Evolutionary conservation across 2,888 invertebrate species (phyloP).

Genomic region (Melinopterus prodromus): DNA sequence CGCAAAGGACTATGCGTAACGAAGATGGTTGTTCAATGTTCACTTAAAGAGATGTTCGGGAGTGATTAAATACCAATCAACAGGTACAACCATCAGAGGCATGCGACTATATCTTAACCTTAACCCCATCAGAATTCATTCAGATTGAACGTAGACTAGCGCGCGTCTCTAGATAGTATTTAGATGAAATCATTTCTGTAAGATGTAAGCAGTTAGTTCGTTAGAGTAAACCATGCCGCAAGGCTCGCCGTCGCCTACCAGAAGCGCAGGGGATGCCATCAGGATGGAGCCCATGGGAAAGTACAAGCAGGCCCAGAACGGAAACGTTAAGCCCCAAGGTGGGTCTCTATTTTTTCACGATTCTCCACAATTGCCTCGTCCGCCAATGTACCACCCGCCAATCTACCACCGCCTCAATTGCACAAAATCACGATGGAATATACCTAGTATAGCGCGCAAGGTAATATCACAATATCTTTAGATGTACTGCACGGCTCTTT

Average conservation of each 20-base stretch:
- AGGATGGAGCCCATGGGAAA: conserved; percentile 72
- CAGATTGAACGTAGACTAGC: not conserved
- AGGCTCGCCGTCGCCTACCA: conserved; percentile 49
- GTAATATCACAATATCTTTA: conserved; percentile 9
- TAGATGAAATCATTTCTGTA: conserved; percentile 31
- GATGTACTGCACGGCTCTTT: conserved; percentile 13
- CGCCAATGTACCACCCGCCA: not conserved
- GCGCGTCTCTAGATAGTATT: conserved; percentile 9
- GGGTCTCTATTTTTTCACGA: conserved; percentile 28
- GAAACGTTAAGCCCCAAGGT: conserved; percentile 63
- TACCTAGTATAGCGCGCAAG: conserved; percentile 15
- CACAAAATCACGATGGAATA: not conserved
- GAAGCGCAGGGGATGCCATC: conserved; percentile 62
- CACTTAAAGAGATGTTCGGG: conserved; percentile 20
- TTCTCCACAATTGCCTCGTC: conserved; percentile 31
- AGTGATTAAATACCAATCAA: conserved; percentile 46
- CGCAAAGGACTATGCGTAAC: conserved; percentile 36
- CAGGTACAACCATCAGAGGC: conserved; percentile 47
- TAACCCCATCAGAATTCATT: not conserved
- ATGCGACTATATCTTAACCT: conserved; percentile 41
- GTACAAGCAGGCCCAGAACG: conserved; percentile 70
- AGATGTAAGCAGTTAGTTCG: conserved; percentile 44
- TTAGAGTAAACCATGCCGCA: conserved; percentile 52
- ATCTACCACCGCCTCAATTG: not conserved
- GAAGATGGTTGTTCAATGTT: conserved; percentile 33